A percentile compares a stretch with the other conserved stretches of the same genome.
phyloP scores from a whole-genome alignment of 2,888 invertebrate species.

The Tipula vernalis region DNA sequence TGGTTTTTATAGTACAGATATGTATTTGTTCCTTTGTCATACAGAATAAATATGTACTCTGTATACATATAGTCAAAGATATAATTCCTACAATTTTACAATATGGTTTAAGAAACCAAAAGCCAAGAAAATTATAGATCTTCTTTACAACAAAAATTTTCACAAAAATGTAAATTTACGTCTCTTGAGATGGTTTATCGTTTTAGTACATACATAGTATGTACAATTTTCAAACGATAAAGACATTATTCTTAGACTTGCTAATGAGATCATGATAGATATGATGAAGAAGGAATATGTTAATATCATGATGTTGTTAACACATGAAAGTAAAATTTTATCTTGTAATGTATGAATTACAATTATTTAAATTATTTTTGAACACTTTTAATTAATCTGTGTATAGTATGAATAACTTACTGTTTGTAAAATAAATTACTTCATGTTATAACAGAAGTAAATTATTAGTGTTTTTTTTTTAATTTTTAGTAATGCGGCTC shows the following conservation, averaged over 20 bases:
- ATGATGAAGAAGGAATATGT: background rate
- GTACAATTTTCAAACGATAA: background rate
- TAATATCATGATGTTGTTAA: background rate
- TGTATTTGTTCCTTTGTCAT: background rate
- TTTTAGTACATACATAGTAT: background rate
- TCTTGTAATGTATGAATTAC: background rate
- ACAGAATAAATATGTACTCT: background rate
- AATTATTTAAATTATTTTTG: background rate
- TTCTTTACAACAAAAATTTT: background rate
- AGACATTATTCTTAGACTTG: background rate
- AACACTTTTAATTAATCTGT: background rate
- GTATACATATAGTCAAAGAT: background rate
- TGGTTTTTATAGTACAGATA: background rate
- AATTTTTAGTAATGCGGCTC: no score
- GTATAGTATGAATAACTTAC: background rate
- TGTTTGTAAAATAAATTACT: background rate
- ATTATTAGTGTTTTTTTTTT: background rate
- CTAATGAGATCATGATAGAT: constrained; percentile 4
- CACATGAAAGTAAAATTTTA: background rate
- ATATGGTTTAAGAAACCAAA: background rate
- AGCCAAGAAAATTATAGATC: background rate
- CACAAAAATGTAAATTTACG: background rate
- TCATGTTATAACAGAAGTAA: background rate
- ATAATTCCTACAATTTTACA: background rate
- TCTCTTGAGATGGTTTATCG: background rate